Base-by-base conservation (phyloP, 2,113 vertebrate genomes). In the Cnemophilus loriae region DNA sequence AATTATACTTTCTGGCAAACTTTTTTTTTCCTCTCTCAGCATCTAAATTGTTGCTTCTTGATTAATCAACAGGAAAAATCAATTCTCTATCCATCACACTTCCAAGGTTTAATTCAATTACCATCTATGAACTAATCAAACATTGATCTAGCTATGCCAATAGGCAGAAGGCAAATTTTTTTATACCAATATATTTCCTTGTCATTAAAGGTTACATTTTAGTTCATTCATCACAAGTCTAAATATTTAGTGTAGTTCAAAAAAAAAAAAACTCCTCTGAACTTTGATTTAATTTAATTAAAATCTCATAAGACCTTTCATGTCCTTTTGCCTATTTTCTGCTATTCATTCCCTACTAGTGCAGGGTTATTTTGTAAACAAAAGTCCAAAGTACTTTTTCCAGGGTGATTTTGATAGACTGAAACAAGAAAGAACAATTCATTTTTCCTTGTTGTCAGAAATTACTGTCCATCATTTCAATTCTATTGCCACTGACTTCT, bases 61-160 rank as follows among this genome's bases (percentile, higher is more conserved):
- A 96, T 95, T 97, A 96, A 89, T 94, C 90, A 94, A 97, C 86
- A 91, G 49, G 86, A 96, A 95, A 97, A 97, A 96, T 97, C 95
- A 74, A 96, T 97, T 39, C 55, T 79, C 59, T 93, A 92, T 88
- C 82, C 86, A 80, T 96, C 87, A 75, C 44, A 84, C 44, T 94
- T 96, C 59, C 71, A 91, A 90, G 69, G 39, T 91, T 94, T 96
- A 96, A 97, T 97, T 97, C 93, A 97, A 95, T 96, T 97, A 95
- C 88, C 69, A 68, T 82, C 81, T 92, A 64, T 85, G 93, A 97
- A 88, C 90, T 95, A 94, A 97, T 97, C 91, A 95, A 96, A 95
- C 87, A 95, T 92, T 95, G 95, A 94, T 91, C 71, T 84, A 91
- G 37, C 64, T 67, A 68, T 91, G 65, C 93, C 95, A 96, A 87